Evolutionary conservation across 2,888 invertebrate genomes (phyloP).

Genomic region (Leistus spinibarbis): DNA sequence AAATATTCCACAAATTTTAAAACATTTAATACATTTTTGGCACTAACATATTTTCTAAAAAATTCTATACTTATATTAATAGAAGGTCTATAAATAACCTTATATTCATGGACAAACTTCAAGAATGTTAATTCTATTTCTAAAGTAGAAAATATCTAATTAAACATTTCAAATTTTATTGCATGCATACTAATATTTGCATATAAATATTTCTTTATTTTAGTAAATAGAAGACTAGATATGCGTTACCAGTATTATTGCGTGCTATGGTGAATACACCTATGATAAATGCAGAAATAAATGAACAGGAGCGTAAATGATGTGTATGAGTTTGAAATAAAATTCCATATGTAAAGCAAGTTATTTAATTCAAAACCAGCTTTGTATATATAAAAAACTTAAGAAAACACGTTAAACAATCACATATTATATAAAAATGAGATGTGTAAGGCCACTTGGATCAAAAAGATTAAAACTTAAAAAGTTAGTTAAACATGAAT

Average conservation of each 20-base stretch:
- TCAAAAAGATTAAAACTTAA: conserved; percentile 60
- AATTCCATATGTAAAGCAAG: neutral
- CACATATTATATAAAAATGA: neutral
- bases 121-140: neutral
- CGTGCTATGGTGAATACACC: no score
- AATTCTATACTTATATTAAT: neutral
- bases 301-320: no score
- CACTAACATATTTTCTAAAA: neutral
- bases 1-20: conserved; percentile 1
- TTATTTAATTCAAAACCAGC: neutral
- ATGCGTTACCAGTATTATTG: no score
- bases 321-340: no score
- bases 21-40: neutral
- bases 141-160: neutral
- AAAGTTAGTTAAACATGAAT: conserved; percentile 72
- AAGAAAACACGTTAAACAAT: neutral
- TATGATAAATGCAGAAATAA: no score
- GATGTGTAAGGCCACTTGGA: neutral
- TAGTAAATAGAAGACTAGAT: no score
- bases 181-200: no score
- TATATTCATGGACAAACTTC: neutral
- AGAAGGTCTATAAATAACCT: neutral
- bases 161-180: no score
- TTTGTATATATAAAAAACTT: neutral
- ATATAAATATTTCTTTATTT: no score